Evolutionary conservation across 2,888 invertebrate genomes (phyloP), one percentile per base, ranked within the genome.

Genomic region (Tinea semifulvella): DNA sequence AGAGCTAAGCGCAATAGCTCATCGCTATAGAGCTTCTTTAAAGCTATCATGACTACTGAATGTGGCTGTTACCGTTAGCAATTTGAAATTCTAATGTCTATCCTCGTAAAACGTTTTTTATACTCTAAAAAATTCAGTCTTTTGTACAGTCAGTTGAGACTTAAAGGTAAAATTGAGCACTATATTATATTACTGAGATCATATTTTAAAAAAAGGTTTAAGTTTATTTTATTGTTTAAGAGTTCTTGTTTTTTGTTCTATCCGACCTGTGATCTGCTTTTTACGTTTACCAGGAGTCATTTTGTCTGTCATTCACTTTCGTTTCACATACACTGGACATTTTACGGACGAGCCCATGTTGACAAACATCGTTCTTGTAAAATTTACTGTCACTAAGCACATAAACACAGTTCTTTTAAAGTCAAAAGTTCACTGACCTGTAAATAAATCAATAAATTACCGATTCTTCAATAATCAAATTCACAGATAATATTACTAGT

Each of bases 21-120:
- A 65, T 92, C 91, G 43, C 90, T 87, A 58, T 91, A 91, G 39
- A 91, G 75, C 68, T 93, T 93, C 77, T 93, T 93, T 56, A 91
- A 73, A 56, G 89, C 88, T 74, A 92, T 83, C 92, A 93, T 93
- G 18, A 11, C 18, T 18, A 17, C 14, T 2, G 10, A 3, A 11
- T 25, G 2, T 3, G 3, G n/a, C n/a, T n/a, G n/a, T n/a, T n/a
- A n/a, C 13, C 10, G 36, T 36, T 36, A 16, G n/a, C 2, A 8
- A 39, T 39, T 39, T 39, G 39, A 20, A 39, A 19, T 50, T 48
- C 44, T 47, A 47, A 48, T 42, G 42, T 43, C 46, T 46, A 20
- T 19, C 16, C n/a, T 43, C 43, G 18, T 35, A 18, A 31, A 39
- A 14, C 10, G 20, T 18, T 45, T 19, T 42, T 49, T 49, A 44